Percentiles rank a stretch among this genome's conserved stretches.
Conservation (phyloP, 2,113 vertebrate genomes). For the Sebastes fasciatus region DNA sequence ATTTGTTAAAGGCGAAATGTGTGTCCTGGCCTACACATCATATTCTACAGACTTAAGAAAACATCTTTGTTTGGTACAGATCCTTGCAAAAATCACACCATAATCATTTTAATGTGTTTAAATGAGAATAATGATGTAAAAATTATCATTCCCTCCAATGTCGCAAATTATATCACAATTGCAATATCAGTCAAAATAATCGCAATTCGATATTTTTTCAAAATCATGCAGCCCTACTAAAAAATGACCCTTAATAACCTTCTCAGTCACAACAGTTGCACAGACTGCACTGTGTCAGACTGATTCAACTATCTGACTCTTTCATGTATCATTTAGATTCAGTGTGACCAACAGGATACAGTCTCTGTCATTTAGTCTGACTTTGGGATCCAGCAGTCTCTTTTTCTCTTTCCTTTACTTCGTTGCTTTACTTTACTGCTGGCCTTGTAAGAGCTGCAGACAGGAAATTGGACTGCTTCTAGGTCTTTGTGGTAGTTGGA, state of each 20-base stretch:
- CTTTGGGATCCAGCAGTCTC: background rate
- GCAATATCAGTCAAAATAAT: no score
- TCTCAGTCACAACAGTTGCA: background rate
- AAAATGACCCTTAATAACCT: background rate
- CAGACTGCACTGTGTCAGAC: background rate
- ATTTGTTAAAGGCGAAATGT: no score
- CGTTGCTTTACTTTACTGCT: background rate
- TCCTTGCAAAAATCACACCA: no score
- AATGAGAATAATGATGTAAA: no score
- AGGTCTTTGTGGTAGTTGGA: background rate
- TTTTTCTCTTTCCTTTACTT: background rate
- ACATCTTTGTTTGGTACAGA: no score
- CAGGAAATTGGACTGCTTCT: background rate
- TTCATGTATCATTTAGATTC: background rate
- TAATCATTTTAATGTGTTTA: no score
- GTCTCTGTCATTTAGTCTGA: slow-evolving; percentile 9
- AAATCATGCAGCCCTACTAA: no score
- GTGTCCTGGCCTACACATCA: no score
- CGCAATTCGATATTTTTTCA: no score
- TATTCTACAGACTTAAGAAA: no score
- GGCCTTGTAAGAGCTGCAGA: background rate
- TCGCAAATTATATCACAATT: no score
- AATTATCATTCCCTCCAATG: no score
- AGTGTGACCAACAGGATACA: slow-evolving; percentile 31
- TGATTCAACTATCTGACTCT: background rate